These are phyloP conservation scores for Trachelus troglodyta DNA, from an alignment of 2,888 invertebrate genomes.

Conservation along the genomic window DNA sequence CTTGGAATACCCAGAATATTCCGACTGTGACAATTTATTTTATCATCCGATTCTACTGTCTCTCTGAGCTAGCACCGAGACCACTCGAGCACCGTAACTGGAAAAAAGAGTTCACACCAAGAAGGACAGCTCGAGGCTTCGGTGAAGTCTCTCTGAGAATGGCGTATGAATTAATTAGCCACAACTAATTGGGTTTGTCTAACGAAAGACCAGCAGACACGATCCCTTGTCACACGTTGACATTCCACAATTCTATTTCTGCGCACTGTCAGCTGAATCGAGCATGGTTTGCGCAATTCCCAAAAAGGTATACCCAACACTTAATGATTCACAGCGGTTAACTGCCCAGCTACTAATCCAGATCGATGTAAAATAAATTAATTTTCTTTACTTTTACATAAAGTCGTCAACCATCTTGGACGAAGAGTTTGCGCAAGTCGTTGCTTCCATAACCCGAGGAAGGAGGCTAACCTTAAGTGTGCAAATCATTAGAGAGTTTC, in stretches of 20 bases:
- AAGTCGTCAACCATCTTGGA: not conserved
- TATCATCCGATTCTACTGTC: not conserved
- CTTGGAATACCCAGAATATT: not conserved
- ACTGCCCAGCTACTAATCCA: not conserved
- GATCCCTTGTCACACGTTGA: no score
- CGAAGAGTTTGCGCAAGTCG: not conserved
- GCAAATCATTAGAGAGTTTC: not conserved
- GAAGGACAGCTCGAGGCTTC: no score
- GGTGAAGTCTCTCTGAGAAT: no score
- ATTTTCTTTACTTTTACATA: not conserved
- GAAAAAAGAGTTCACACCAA: not conserved
- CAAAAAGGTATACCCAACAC: not conserved
- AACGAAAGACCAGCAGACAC: no score
- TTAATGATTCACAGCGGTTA: not conserved
- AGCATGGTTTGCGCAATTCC: not conserved
- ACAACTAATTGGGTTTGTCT: no score
- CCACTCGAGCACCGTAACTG: not conserved
- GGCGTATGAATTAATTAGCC: no score
- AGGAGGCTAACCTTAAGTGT: not conserved
- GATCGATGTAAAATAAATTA: not conserved
- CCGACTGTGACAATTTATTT: not conserved
- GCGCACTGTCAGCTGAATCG: no score
- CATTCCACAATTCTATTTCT: no score
- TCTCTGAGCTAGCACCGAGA: not conserved
- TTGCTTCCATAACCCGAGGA: not conserved